These are phyloP conservation scores for Catharus minimus DNA, from an alignment of 2,113 vertebrate species.

Conservation along the genomic window DNA sequence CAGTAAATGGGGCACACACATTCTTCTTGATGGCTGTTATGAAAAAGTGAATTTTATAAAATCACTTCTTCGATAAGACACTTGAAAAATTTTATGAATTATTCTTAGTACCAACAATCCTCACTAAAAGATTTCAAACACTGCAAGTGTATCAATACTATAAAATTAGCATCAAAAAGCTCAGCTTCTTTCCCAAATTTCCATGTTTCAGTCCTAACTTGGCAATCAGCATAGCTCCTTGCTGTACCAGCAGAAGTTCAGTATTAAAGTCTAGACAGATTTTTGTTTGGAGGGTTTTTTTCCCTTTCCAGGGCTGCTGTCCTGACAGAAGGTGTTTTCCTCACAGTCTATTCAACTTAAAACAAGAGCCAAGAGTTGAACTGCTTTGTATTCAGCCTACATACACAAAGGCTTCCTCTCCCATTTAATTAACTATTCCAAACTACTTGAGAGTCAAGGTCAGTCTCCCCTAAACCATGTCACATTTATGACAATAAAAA, in stretches of 20 bases:
- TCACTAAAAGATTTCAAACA: background rate
- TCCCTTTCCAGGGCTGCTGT: background rate
- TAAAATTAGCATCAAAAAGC: background rate
- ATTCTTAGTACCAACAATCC: background rate
- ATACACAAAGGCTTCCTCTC: background rate
- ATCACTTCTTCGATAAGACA: background rate
- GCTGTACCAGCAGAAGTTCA: background rate
- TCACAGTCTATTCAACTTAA: background rate
- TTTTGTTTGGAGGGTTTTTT: background rate
- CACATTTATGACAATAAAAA: background rate
- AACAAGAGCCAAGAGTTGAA: background rate
- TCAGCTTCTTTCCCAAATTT: background rate
- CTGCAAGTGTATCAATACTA: background rate
- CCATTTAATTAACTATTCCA: background rate
- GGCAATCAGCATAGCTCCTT: background rate
- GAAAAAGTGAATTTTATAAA: background rate
- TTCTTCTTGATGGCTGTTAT: background rate
- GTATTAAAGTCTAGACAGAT: background rate
- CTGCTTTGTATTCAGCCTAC: background rate
- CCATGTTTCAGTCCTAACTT: background rate
- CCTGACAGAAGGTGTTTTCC: background rate
- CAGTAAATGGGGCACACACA: background rate
- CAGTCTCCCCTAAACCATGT: background rate
- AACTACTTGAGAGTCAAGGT: background rate
- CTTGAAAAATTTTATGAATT: background rate